phyloP scores from a whole-genome alignment of 2,888 invertebrate species.

The Lapara coniferarum region DNA sequence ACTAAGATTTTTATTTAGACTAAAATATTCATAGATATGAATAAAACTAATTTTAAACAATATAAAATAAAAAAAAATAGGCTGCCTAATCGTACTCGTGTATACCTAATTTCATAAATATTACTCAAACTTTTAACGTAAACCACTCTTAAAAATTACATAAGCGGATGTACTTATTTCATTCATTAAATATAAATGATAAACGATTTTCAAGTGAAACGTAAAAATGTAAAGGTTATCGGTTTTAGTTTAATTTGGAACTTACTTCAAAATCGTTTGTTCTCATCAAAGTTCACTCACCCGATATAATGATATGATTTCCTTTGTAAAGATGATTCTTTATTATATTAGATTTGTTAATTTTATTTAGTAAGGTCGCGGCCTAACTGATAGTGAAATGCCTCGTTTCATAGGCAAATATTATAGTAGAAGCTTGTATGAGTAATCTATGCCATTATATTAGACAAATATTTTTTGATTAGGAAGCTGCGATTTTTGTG shows the following conservation, averaged over 20 bases:
- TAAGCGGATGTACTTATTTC: conserved; percentile 6
- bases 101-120: too few species aligned
- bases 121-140: neutral
- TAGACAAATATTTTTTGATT: neutral
- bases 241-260: conserved; percentile 27
- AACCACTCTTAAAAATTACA: neutral
- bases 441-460: neutral
- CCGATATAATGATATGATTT: conserved; percentile 39
- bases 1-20: too few species aligned
- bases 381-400: conserved; percentile 31
- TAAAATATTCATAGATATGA: too few species aligned
- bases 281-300: conserved; percentile 46
- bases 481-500: too few species aligned
- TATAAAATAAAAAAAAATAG: too few species aligned
- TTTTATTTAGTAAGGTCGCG: conserved; percentile 34
- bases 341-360: conserved; percentile 29
- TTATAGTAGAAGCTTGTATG: neutral
- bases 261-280: conserved; percentile 45
- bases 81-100: too few species aligned
- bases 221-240: conserved; percentile 44
- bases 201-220: conserved; percentile 29
- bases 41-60: too few species aligned
- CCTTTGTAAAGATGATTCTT: conserved; percentile 27
- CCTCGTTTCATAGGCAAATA: neutral
- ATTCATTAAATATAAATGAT: conserved; percentile 21